Evolutionary conservation across 2,797 vertebrate genomes (phyloP), one percentile per base, ranked within the genome.

Genomic region (Hydrocynus forskahlii): DNA sequence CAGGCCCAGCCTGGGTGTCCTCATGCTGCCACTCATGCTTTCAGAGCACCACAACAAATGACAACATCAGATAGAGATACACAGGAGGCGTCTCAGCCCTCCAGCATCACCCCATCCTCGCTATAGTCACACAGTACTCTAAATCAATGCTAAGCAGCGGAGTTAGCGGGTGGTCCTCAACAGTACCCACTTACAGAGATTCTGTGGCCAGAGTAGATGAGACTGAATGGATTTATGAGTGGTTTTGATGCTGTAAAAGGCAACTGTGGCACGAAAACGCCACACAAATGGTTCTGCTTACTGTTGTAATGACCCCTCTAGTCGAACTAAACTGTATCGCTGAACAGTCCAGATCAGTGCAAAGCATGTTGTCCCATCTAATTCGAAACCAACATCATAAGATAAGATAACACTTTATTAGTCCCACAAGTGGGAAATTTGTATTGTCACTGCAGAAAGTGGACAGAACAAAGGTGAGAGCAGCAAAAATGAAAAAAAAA

Each of bases 21-120:
- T 76, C 21, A 75, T 23, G 63, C 59, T 70, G 57, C 17, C 60
- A 35, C 69, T 80, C 54, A 79, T 13, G 16, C 74, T 77, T 40
- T 50, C 25, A 78, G 43, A 38, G 50, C 45, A 74, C 55, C 38
- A 73, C 14, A 38, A 57, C 16, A 50, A 64, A 55, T 8, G 21
- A 29, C 16, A 69, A 62, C 35, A 21, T 69, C 13, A 72, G 59
- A 55, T n/a, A 43, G 7, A 1, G 14, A 38, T 57, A 50, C 19
- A 38, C 14, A n/a, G 25, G 43, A 21, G 38, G 8, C 29, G 14
- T 38, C 19, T 64, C 10, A 21, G 19, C 7, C 19, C 48, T 64
- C 45, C 9, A 45, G 43, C 43, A 52, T 35, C 43, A 52, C 8
- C 4, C 35, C 60, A 74, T 17, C 19, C n/a, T 63, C 25, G 38